Conservation (phyloP, 2,113 vertebrate genomes). For the Osmerus mordax region DNA sequence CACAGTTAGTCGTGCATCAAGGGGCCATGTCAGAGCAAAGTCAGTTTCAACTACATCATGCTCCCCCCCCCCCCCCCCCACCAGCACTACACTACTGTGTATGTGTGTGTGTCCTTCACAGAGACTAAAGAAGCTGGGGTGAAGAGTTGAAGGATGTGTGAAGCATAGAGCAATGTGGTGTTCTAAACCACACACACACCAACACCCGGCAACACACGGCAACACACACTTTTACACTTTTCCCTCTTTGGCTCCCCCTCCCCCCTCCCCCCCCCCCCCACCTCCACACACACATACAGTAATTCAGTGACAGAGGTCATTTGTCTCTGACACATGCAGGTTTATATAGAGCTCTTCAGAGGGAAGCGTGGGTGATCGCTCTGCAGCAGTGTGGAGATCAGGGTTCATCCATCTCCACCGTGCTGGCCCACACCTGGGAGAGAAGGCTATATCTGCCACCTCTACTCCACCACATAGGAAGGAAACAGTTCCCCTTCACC, state of each 20-base stretch:
- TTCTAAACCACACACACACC: slow-evolving; percentile 10
- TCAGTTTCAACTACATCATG: too few relatives aligned
- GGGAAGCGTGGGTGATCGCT: slow-evolving; percentile 4
- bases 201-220: background rate
- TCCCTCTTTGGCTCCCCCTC: too few relatives aligned
- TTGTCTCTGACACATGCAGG: slow-evolving; percentile 18
- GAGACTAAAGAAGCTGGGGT: background rate
- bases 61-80: too few relatives aligned
- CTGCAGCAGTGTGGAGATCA: slow-evolving; percentile 11
- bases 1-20: background rate
- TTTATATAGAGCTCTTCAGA: slow-evolving; percentile 31
- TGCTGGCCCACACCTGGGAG: background rate
- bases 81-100: background rate
- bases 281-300: background rate
- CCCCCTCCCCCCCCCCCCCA: background rate
- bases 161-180: slow-evolving; percentile 20
- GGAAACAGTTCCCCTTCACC: too few relatives aligned
- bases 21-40: too few relatives aligned
- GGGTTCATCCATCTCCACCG: slow-evolving; percentile 27
- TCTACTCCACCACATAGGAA: too few relatives aligned
- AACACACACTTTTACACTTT: background rate
- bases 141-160: slow-evolving; percentile 42
- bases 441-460: background rate
- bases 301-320: background rate
- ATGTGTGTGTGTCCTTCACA: slow-evolving; percentile 14